Percentiles rank a stretch among this genome's conserved stretches.
phyloP scores from a whole-genome alignment of 2,113 vertebrate genomes.

The Hemibagrus wyckioides region DNA sequence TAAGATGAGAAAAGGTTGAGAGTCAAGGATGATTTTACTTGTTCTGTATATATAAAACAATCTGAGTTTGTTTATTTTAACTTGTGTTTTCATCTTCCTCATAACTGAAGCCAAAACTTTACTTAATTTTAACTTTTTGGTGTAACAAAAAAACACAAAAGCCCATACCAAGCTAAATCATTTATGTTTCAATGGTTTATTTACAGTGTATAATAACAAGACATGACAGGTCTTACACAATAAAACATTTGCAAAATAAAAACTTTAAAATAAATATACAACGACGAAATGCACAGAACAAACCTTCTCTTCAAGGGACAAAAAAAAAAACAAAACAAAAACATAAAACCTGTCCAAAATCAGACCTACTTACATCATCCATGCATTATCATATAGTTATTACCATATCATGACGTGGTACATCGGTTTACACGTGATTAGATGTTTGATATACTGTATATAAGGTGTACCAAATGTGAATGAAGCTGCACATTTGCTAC shows the following conservation, averaged over 20 bases:
- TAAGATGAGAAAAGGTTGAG: too few species aligned
- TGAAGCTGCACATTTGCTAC: constrained; percentile 14
- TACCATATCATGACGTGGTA: constrained; percentile 4
- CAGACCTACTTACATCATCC: constrained; percentile 21
- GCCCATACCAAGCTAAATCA: neutral
- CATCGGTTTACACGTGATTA: constrained; percentile 17
- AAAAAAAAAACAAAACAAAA: neutral
- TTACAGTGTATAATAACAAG: constrained; percentile 68
- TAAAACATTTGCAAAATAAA: constrained; percentile 55
- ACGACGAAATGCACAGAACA: constrained; percentile 59
- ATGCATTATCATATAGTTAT: constrained; percentile 31
- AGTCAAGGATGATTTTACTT: too few species aligned
- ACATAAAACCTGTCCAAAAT: constrained; percentile 7
- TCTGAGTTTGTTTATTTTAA: too few species aligned
- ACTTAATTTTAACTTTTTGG: neutral
- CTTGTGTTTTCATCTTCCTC: neutral
- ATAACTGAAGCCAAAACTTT: neutral
- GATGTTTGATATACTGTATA: constrained; percentile 20
- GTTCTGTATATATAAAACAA: too few species aligned
- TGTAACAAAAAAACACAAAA: neutral
- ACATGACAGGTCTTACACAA: constrained; percentile 61
- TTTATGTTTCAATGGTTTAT: constrained; percentile 66
- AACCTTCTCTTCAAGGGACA: constrained; percentile 31
- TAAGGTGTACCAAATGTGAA: constrained; percentile 33
- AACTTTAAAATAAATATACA: constrained; percentile 72